Evolutionary conservation across 1,140 invertebrate genomes (phyloP).

Genomic region (Zelostemma sp.): DNA sequence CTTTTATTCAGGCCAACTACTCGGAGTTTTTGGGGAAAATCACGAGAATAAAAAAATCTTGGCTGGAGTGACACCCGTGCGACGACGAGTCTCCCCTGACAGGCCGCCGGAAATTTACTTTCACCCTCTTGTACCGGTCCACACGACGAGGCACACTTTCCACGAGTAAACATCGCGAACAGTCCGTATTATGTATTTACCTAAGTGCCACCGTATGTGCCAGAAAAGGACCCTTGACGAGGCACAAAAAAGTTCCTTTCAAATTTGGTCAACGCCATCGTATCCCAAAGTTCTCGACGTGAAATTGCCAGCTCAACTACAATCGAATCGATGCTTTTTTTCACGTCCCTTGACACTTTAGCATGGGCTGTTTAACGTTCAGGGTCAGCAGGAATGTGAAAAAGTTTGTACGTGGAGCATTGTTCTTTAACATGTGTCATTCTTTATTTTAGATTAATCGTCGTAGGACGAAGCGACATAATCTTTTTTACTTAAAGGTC

Average conservation of each 20-base stretch:
- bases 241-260: constrained; percentile 12
- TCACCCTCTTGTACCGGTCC: constrained; percentile 12
- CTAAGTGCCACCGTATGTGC: constrained; percentile 20
- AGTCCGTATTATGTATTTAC: constrained; percentile 21
- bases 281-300: constrained; percentile 4
- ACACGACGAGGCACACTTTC: constrained; percentile 20
- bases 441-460: neutral
- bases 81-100: neutral
- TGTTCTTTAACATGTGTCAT: neutral
- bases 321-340: constrained; percentile 10
- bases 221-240: neutral
- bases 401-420: neutral
- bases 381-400: constrained; percentile 4
- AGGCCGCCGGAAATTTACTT: constrained; percentile 34
- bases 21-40: neutral
- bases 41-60: neutral
- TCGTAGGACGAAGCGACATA: neutral
- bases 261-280: constrained; percentile 5
- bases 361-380: constrained; percentile 6
- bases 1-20: constrained; percentile 4
- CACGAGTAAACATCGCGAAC: constrained; percentile 13
- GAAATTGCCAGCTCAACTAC: constrained; percentile 8
- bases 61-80: neutral
- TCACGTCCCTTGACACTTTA: neutral
- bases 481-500: too few relatives aligned